These are phyloP conservation scores for Neodontobutis hainanensis DNA, from an alignment of 2,113 vertebrate species.

Conservation along the genomic window DNA sequence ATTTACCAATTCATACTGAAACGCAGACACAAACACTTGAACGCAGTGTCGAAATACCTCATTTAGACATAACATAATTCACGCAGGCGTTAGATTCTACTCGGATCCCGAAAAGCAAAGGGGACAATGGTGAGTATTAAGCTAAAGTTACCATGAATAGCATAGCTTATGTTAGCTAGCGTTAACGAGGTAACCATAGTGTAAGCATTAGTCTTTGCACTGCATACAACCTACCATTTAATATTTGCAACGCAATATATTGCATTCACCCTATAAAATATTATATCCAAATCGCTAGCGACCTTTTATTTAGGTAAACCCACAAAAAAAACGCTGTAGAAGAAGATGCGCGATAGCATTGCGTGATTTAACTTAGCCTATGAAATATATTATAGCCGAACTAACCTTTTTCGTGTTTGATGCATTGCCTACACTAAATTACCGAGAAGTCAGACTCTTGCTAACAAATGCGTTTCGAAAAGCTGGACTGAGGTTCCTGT, in stretches of 20 bases:
- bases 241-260: no score
- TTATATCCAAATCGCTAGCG: no score
- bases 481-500: not conserved
- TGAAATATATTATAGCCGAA: not conserved
- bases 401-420: not conserved
- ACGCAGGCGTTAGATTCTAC: constrained; percentile 15
- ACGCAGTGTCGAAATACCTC: not conserved
- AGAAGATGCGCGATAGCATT: not conserved
- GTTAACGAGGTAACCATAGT: not conserved
- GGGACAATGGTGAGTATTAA: constrained; percentile 72
- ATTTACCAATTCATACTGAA: not conserved
- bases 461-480: not conserved
- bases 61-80: not conserved
- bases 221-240: not conserved
- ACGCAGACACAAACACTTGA: not conserved
- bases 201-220: not conserved
- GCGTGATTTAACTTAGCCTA: not conserved
- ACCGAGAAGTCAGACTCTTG: not conserved
- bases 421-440: not conserved
- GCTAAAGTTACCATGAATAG: constrained; percentile 24
- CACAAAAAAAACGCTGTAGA: no score
- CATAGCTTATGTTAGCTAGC: constrained; percentile 6
- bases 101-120: constrained; percentile 40
- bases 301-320: no score
- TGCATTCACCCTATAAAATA: no score